Evolutionary conservation across 2,113 vertebrate genomes (phyloP), one percentile per base, ranked within the genome.

Genomic region (Herpailurus yagouaroundi): DNA sequence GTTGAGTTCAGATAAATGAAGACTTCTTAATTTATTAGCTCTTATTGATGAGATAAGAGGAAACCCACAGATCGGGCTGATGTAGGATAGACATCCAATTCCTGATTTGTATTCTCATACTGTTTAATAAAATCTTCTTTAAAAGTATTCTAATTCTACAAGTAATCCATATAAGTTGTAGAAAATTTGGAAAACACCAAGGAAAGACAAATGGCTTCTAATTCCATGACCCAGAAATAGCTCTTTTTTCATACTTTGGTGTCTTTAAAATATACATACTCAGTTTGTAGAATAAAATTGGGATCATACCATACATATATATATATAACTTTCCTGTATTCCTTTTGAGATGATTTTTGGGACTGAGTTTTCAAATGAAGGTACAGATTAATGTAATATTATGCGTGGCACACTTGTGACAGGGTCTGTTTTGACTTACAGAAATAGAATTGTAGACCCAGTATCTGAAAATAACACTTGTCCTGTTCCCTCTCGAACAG

Each of bases 361-460:
- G 83, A 68, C 68, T 63, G 55, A 73, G 4, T 13, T 92, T 91
- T 86, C 87, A 80, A 81, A 38, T 73, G 41, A 93, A 92, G 38
- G 18, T 73, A 74, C 57, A 90, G 64, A 60, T 87, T 92, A 92
- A 66, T 89, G 82, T 63, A 81, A 80, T 85, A 94, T 79, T 97
- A 38, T 81, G 89, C 48, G 89, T 97, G 97, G 92, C 60, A 76
- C 52, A 12, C 36, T 29, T 92, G 36, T 73, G 38, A 77, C 27
- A 3, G 82, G 68, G 36, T 71, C 76, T 76, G 38, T 96, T 97
- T 97, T 97, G 27, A 97, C 68, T 97, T 97, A 95, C 63, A 95
- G 95, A 96, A 86, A 18, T 83, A 93, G 38, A 73, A 14, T 86
- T 95, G 66, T 89, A 68, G 94, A 74, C 94, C 89, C 71, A 76